These are phyloP conservation scores for Amazona vittata DNA, from an alignment of 2,113 vertebrate species.

Conservation along the genomic window DNA sequence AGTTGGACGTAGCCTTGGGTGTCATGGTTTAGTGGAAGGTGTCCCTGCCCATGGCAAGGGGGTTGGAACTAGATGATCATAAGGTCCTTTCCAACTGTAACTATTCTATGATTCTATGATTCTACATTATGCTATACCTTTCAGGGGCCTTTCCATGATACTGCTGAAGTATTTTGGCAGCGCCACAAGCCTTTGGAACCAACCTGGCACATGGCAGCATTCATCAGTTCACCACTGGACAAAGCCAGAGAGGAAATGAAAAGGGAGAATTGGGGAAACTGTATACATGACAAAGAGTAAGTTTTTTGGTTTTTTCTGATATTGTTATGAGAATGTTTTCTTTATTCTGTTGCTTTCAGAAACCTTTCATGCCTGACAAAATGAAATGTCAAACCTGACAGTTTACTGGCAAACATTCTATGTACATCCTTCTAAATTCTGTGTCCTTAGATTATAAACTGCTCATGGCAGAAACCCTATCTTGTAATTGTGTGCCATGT, in stretches of 20 bases:
- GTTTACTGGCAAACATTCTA: constrained; percentile 21
- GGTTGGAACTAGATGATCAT: too few relatives aligned
- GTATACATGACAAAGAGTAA: constrained; percentile 75
- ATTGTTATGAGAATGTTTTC: background rate
- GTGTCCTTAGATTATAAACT: constrained; percentile 22
- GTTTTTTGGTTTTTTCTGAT: constrained; percentile 20
- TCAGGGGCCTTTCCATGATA: constrained; percentile 83
- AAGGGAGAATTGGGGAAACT: constrained; percentile 58
- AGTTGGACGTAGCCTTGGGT: too few relatives aligned
- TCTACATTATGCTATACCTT: constrained; percentile 26
- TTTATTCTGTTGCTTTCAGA: background rate
- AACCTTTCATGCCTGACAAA: constrained; percentile 26
- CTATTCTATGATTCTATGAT: too few relatives aligned
- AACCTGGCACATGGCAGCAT: constrained; percentile 77
- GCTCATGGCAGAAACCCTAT: background rate
- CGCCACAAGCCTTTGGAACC: constrained; percentile 83
- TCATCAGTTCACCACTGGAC: constrained; percentile 71
- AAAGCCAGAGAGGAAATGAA: constrained; percentile 73
- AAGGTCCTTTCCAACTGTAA: too few relatives aligned
- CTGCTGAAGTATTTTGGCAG: constrained; percentile 80
- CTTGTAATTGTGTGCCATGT: constrained; percentile 35
- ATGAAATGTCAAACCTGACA: constrained; percentile 65
- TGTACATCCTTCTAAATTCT: constrained; percentile 10
- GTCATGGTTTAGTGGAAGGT: too few relatives aligned
- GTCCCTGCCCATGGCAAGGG: too few relatives aligned